phyloP scores from a whole-genome alignment of 2,888 invertebrate genomes.

The Netelia inedita region DNA sequence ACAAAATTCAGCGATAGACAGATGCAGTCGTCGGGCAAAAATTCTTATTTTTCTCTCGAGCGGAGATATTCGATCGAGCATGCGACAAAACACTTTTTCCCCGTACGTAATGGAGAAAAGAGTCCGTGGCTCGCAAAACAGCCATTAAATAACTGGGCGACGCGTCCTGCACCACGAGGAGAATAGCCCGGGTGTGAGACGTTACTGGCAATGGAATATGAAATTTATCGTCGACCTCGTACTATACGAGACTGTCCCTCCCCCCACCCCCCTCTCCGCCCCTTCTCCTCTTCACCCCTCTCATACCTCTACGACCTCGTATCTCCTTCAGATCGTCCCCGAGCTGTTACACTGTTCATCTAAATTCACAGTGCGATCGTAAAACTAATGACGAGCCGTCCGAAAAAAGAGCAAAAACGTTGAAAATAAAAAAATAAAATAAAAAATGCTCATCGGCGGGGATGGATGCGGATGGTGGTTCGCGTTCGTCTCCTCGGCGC shows the following conservation, averaged over 20 bases:
- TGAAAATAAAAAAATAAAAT: background rate
- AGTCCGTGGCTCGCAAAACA: constrained; percentile 72
- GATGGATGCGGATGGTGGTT: constrained; percentile 42
- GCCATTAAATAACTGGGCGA: constrained; percentile 75
- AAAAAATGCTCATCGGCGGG: background rate
- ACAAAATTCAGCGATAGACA: background rate
- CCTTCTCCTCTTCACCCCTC: too few relatives aligned
- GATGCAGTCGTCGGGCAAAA: constrained; percentile 46
- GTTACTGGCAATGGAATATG: constrained; percentile 78
- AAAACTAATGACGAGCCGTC: constrained; percentile 78
- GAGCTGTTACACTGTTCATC: constrained; percentile 77
- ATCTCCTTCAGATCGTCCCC: constrained; percentile 69
- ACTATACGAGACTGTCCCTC: background rate
- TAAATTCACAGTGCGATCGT: constrained; percentile 78
- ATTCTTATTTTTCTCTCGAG: constrained; percentile 69
- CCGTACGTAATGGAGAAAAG: constrained; percentile 50
- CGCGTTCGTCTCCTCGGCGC: constrained; percentile 70
- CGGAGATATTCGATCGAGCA: constrained; percentile 71
- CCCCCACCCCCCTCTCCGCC: too few relatives aligned
- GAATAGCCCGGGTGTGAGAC: constrained; percentile 47
- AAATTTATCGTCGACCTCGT: constrained; percentile 77
- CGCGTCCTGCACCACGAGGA: constrained; percentile 37
- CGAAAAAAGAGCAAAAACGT: constrained; percentile 42
- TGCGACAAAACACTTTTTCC: constrained; percentile 34
- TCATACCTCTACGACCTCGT: constrained; percentile 7